Evolutionary conservation across 2,797 vertebrate genomes (phyloP).

Genomic region (Zalophus californianus): DNA sequence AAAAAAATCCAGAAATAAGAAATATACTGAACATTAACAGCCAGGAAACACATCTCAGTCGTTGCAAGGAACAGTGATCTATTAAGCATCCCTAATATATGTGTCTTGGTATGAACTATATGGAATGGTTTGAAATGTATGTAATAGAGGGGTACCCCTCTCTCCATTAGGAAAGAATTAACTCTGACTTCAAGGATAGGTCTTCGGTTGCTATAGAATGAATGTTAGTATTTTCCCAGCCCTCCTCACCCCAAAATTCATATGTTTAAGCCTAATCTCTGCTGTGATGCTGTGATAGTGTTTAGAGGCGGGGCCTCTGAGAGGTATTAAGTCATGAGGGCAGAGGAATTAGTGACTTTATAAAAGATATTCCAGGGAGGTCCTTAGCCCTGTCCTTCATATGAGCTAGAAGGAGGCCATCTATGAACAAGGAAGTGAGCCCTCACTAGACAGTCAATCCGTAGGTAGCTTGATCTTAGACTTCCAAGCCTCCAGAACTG

Average conservation of each 20-base stretch:
- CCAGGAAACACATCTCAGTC: not conserved
- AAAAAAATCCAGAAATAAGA: not conserved
- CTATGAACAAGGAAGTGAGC: not conserved
- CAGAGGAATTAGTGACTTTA: not conserved
- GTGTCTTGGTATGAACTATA: not conserved
- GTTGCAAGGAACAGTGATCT: not conserved
- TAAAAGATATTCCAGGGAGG: not conserved
- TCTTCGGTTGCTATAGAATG: not conserved
- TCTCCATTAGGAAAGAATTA: not conserved
- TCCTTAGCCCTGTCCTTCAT: not conserved
- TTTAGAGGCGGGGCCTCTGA: not conserved
- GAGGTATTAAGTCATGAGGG: not conserved
- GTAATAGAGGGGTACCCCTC: not conserved
- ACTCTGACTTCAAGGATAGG: not conserved
- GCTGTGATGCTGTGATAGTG: not conserved
- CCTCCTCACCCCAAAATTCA: not conserved
- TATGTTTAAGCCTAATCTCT: not conserved
- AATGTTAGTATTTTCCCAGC: not conserved
- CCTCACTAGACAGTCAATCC: not conserved
- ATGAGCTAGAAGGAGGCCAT: not conserved
- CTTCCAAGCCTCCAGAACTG: not conserved
- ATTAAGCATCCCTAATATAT: not conserved
- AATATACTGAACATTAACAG: not conserved
- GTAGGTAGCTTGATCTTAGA: not conserved
- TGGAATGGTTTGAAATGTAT: not conserved